phyloP scores from a whole-genome alignment of 2,113 vertebrate species.

The Alethe castanea region DNA sequence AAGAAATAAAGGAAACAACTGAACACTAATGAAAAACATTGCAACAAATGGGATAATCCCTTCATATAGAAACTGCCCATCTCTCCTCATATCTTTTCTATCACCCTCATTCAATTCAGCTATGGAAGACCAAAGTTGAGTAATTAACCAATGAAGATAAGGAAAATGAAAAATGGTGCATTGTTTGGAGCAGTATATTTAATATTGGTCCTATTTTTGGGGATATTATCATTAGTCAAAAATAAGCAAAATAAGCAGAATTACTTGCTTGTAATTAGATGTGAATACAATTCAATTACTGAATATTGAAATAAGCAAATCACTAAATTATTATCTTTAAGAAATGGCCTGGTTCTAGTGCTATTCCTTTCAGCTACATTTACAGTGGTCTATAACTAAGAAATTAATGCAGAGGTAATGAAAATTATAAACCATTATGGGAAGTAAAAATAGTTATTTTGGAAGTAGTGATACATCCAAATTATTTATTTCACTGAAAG shows the following conservation, averaged over 20 bases:
- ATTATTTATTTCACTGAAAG: neutral
- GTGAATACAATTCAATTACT: neutral
- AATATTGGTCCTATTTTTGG: neutral
- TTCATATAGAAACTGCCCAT: neutral
- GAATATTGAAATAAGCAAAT: neutral
- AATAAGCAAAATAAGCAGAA: neutral
- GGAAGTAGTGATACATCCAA: neutral
- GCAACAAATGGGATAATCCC: neutral
- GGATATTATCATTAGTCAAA: accelerated
- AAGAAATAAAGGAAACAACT: neutral
- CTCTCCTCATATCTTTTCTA: neutral
- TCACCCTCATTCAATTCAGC: neutral
- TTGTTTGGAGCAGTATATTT: neutral
- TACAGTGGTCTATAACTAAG: neutral
- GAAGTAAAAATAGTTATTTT: neutral
- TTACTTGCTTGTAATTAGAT: neutral
- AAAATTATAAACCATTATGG: neutral
- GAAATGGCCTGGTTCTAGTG: neutral
- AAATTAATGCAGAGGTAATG: neutral
- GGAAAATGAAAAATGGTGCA: accelerated
- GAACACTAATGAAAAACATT: neutral
- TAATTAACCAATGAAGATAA: neutral
- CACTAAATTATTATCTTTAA: neutral
- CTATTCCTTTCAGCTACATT: neutral
- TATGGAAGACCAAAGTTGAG: neutral